A percentile compares a stretch with the other conserved stretches of the same genome.
These are phyloP conservation scores for Mantis religiosa DNA, from an alignment of 2,888 invertebrate species.

Conservation along the genomic window DNA sequence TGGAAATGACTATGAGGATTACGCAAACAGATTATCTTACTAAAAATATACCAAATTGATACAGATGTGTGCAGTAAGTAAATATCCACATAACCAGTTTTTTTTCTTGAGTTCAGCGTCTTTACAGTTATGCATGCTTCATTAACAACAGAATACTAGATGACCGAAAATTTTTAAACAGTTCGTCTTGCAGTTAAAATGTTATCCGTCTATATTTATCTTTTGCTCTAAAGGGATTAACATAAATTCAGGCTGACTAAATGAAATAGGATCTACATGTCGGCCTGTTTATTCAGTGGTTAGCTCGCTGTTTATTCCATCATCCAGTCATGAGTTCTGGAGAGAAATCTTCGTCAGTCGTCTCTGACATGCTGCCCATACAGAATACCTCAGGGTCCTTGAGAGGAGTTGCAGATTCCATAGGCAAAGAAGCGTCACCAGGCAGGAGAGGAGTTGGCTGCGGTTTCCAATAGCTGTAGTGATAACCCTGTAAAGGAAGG, in stretches of 20 bases:
- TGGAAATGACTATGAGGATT: too few species aligned
- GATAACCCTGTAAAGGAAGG: constrained; percentile 19
- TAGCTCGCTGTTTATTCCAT: background rate
- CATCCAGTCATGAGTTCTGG: constrained; percentile 27
- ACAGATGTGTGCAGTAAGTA: too few species aligned
- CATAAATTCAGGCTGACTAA: background rate
- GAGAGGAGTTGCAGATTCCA: background rate
- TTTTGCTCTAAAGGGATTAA: background rate
- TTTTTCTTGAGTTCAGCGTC: too few species aligned
- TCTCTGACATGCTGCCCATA: constrained; percentile 1
- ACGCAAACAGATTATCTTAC: too few species aligned
- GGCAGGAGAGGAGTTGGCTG: constrained; percentile 17
- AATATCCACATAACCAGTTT: too few species aligned
- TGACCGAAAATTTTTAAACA: too few species aligned
- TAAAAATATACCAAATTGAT: too few species aligned
- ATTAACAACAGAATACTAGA: too few species aligned
- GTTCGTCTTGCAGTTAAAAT: too few species aligned
- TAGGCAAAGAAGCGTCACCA: constrained; percentile 15
- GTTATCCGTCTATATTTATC: too few species aligned
- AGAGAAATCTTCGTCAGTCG: constrained; percentile 27
- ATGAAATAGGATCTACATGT: background rate
- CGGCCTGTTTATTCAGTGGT: background rate
- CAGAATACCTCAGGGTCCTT: constrained; percentile 1
- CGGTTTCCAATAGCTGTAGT: constrained; percentile 24
- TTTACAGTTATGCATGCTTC: too few species aligned